These are phyloP conservation scores for Micrastur ruficollis DNA, from an alignment of 2,797 vertebrate genomes.

Conservation along the genomic window DNA sequence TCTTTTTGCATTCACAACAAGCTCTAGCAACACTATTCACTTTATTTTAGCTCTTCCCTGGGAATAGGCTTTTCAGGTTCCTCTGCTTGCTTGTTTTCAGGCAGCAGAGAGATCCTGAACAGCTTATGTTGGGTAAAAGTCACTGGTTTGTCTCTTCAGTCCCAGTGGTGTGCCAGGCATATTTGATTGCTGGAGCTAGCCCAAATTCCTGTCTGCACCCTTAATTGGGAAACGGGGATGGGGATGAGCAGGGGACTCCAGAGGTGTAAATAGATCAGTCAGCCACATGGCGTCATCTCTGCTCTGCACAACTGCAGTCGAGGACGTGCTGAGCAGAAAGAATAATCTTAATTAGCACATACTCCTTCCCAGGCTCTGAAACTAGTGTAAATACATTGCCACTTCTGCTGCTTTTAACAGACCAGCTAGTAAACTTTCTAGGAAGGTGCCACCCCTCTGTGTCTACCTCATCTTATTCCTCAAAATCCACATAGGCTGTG, in stretches of 20 bases:
- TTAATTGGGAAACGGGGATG: neutral
- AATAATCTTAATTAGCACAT: neutral
- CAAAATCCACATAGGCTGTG: neutral
- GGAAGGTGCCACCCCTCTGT: neutral
- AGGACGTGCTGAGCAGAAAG: neutral
- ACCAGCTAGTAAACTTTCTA: neutral
- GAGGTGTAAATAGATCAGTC: conserved; percentile 53
- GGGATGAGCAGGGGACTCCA: conserved; percentile 1
- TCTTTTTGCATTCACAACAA: neutral
- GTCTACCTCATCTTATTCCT: neutral
- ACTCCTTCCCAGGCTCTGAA: neutral
- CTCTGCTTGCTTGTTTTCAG: neutral
- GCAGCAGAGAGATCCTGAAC: neutral
- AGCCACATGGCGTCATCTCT: conserved; percentile 46
- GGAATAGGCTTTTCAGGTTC: neutral
- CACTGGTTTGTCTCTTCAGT: neutral
- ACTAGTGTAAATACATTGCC: neutral
- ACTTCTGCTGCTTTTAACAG: neutral
- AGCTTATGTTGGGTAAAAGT: neutral
- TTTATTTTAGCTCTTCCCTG: neutral
- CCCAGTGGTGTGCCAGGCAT: neutral
- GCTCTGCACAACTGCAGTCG: conserved; percentile 6
- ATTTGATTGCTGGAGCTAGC: neutral
- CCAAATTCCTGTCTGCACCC: conserved; percentile 15
- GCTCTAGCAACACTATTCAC: neutral